Conservation (phyloP, 1,140 invertebrate species). For the Zaprionus davidi region DNA sequence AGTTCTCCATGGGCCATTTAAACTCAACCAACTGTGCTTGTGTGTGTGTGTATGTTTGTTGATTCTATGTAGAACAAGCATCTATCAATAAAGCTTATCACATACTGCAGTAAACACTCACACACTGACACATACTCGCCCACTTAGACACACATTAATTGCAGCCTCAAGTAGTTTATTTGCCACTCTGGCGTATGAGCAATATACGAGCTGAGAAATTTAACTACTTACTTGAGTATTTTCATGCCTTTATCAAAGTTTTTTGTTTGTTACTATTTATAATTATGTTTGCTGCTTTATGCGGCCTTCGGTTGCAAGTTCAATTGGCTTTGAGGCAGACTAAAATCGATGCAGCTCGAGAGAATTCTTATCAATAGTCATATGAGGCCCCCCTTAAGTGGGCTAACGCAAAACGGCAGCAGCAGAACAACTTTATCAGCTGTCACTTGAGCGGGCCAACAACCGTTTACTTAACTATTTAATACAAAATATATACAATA, state of each 20-base stretch:
- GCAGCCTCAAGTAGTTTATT: constrained; percentile 38
- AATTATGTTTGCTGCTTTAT: background rate
- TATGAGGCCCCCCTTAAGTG: background rate
- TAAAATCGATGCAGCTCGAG: background rate
- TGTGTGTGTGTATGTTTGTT: constrained; percentile 5
- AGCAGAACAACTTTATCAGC: constrained; percentile 13
- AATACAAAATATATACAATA: constrained; percentile 20
- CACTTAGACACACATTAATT: constrained; percentile 22
- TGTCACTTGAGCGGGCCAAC: constrained; percentile 19
- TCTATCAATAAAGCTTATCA: constrained; percentile 45
- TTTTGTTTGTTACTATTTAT: constrained; percentile 16
- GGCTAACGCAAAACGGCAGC: constrained; percentile 2
- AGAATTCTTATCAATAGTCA: constrained; percentile 20
- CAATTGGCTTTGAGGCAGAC: constrained; percentile 27
- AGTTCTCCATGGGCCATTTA: constrained; percentile 14
- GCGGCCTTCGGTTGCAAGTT: constrained; percentile 38
- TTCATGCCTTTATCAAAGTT: constrained; percentile 12
- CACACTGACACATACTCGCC: background rate
- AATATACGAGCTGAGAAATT: constrained; percentile 24
- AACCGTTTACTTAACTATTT: constrained; percentile 10
- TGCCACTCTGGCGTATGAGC: constrained; percentile 41
- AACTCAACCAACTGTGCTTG: constrained; percentile 19
- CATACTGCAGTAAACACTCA: constrained; percentile 24
- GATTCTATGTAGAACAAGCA: constrained; percentile 41
- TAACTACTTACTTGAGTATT: background rate